These are phyloP conservation scores for Meles meles DNA, from an alignment of 2,113 vertebrate genomes.

Conservation along the genomic window DNA sequence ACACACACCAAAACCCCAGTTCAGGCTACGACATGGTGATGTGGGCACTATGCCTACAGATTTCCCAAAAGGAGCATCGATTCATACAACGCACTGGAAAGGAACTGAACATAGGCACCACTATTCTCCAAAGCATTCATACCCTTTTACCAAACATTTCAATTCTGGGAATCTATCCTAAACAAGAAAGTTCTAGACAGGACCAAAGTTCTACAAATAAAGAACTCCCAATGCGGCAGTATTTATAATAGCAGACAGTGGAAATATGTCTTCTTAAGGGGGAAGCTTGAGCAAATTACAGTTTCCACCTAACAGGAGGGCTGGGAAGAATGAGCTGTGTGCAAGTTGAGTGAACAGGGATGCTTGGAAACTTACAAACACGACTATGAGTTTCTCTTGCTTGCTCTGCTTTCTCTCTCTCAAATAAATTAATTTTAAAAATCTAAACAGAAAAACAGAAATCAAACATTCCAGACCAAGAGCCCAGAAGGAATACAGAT, in stretches of 20 bases:
- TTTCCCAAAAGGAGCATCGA: neutral
- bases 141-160: neutral
- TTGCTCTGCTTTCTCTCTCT: neutral
- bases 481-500: neutral
- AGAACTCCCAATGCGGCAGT: neutral
- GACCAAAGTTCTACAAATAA: neutral
- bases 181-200: neutral
- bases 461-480: neutral
- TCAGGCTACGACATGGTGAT: neutral
- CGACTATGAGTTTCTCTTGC: neutral
- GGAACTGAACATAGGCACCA: neutral
- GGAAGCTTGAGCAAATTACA: neutral
- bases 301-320: no score
- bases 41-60: no score
- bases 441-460: neutral
- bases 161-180: neutral
- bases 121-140: neutral
- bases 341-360: neutral
- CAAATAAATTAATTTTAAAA: neutral
- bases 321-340: neutral
- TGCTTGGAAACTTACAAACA: neutral
- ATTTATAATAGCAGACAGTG: neutral
- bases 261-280: neutral
- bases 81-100: neutral
- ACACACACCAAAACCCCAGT: neutral